Evolutionary conservation across 2,797 vertebrate species (phyloP).

Genomic region (Schizopygopsis malacanthus): DNA sequence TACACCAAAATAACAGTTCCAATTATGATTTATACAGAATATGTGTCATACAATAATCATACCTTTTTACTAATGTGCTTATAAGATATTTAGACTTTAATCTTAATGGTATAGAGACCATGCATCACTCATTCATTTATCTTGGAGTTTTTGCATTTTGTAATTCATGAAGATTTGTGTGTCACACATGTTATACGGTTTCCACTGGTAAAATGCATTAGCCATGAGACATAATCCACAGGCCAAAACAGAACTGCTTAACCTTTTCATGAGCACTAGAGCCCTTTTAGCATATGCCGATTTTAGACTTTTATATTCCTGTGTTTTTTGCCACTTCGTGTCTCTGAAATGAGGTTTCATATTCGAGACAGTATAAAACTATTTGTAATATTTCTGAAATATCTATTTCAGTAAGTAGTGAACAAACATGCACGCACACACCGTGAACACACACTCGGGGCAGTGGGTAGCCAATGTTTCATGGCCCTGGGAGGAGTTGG

Average conservation of each 20-base stretch:
- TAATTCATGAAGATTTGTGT: too few species aligned
- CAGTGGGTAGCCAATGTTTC: too few species aligned
- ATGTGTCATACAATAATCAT: background rate
- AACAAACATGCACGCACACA: too few species aligned
- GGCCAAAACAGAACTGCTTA: conserved; percentile 6
- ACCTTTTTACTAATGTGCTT: background rate
- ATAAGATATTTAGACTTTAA: background rate
- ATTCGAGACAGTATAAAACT: background rate
- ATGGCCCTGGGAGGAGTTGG: too few species aligned
- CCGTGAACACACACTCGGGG: too few species aligned
- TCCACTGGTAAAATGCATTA: conserved; percentile 23
- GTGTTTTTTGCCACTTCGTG: background rate
- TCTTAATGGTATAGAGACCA: background rate
- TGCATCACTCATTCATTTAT: background rate
- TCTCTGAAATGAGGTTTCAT: conserved; percentile 1
- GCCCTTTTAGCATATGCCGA: background rate
- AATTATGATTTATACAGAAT: background rate
- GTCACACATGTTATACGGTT: background rate
- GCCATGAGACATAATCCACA: background rate
- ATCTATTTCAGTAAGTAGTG: too few species aligned
- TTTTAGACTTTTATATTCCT: conserved; percentile 1
- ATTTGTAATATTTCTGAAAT: background rate
- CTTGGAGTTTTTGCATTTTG: background rate
- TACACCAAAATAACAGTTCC: background rate
- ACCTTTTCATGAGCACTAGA: conserved; percentile 12